A percentile compares a stretch with the other conserved stretches of the same genome.
phyloP scores from a whole-genome alignment of 2,797 vertebrate genomes.

The Sebastes taczanowskii region DNA sequence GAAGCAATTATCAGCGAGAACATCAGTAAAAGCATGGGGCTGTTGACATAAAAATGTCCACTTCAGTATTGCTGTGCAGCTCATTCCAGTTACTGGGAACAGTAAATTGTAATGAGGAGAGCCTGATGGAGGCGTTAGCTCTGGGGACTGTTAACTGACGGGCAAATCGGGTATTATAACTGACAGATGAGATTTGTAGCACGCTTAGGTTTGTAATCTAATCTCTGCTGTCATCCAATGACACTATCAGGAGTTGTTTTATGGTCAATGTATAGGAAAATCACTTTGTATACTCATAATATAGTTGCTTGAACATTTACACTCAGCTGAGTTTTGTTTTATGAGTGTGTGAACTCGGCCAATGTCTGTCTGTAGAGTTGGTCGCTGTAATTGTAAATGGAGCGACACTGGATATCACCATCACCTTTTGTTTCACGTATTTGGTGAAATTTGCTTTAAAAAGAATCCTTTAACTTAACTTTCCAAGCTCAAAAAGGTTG shows the following conservation, averaged over 20 bases:
- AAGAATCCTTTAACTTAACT: background rate
- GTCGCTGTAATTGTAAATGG: background rate
- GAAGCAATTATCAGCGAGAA: slow-evolving; percentile 67
- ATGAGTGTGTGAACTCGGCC: slow-evolving; percentile 1
- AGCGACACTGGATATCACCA: background rate
- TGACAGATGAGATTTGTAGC: slow-evolving; percentile 69
- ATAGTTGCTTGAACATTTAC: slow-evolving; percentile 17
- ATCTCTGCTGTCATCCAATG: slow-evolving; percentile 58
- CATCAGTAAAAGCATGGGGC: slow-evolving; percentile 65
- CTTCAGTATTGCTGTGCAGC: slow-evolving; percentile 66
- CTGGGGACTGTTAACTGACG: slow-evolving; percentile 72
- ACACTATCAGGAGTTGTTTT: slow-evolving; percentile 43
- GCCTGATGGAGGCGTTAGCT: slow-evolving; percentile 67
- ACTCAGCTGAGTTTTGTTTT: background rate
- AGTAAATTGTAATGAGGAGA: slow-evolving; percentile 73
- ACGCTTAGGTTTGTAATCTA: slow-evolving; percentile 65
- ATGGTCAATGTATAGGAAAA: slow-evolving; percentile 30
- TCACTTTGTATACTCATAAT: slow-evolving; percentile 19
- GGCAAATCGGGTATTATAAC: slow-evolving; percentile 66
- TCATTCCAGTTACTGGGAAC: slow-evolving; percentile 66
- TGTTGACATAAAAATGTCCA: slow-evolving; percentile 77
- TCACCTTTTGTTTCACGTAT: background rate
- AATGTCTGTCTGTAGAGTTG: background rate
- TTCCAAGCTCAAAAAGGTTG: background rate
- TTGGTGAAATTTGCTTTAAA: background rate